Percentiles rank a stretch among this genome's conserved stretches.
phyloP scores from a whole-genome alignment of 2,888 invertebrate species.

The Aphodius granarius region DNA sequence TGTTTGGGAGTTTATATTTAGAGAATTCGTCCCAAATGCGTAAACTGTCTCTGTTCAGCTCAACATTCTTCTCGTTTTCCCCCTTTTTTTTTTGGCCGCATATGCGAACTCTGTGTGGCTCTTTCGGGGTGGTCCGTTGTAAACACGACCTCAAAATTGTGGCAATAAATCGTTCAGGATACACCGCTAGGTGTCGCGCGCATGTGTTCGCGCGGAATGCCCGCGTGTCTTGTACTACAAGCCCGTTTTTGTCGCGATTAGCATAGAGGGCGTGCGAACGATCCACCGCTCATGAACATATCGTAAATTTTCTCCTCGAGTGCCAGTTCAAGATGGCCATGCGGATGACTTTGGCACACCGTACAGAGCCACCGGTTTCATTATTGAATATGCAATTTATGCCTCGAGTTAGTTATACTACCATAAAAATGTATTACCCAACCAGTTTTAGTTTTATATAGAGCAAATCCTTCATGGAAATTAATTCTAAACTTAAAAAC shows the following conservation, averaged over 20 bases:
- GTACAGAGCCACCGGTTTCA: neutral
- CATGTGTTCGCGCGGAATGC: constrained; percentile 44
- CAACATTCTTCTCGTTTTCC: no score
- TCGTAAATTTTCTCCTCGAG: constrained; percentile 32
- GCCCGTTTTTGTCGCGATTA: constrained; percentile 43
- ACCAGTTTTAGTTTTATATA: no score
- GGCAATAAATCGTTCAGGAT: constrained; percentile 45
- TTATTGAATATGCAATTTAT: neutral
- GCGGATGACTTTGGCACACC: neutral
- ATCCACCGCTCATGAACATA: constrained; percentile 33
- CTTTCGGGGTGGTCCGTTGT: neutral
- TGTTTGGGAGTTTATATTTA: no score
- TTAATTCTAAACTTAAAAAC: no score
- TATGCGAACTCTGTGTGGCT: no score
- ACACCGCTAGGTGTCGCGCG: constrained; percentile 44
- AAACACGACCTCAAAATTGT: constrained; percentile 36
- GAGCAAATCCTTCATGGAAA: no score
- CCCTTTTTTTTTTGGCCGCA: no score
- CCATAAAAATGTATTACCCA: no score
- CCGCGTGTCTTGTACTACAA: constrained; percentile 38
- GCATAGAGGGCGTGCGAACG: constrained; percentile 39
- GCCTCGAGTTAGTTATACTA: neutral
- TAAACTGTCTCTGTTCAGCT: no score
- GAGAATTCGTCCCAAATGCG: no score
- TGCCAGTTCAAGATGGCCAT: constrained; percentile 24